These are phyloP conservation scores for Spilosoma lubricipeda DNA, from an alignment of 2,888 invertebrate species.

Conservation along the genomic window DNA sequence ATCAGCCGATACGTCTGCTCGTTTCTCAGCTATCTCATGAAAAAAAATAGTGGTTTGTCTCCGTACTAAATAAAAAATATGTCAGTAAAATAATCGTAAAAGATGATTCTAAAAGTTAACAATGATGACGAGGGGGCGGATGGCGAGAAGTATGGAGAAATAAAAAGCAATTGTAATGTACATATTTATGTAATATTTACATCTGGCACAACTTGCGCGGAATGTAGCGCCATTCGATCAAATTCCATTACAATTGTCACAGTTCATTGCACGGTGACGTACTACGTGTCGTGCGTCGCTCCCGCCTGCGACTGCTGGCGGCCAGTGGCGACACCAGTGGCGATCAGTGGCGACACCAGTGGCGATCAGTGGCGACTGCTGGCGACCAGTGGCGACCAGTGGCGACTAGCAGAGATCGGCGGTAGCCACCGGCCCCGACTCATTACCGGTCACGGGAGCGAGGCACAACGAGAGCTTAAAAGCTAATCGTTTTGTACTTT, in stretches of 20 bases:
- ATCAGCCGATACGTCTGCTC: too few relatives aligned
- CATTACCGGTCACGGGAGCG: conserved; percentile 12
- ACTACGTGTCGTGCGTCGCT: not conserved
- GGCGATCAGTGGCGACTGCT: not conserved
- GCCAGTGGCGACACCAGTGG: not conserved
- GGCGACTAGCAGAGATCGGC: not conserved
- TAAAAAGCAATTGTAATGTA: conserved; percentile 34
- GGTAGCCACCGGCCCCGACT: not conserved
- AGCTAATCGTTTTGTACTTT: conserved; percentile 41
- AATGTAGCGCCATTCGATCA: conserved; percentile 18
- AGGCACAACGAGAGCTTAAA: conserved; percentile 16
- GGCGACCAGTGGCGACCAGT: not conserved
- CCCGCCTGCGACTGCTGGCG: not conserved
- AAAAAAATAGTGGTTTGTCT: too few relatives aligned
- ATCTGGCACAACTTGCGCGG: conserved; percentile 47
- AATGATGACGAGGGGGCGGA: too few relatives aligned
- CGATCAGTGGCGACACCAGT: not conserved
- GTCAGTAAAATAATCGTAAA: too few relatives aligned
- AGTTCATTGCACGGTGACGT: conserved; percentile 15
- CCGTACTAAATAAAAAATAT: too few relatives aligned
- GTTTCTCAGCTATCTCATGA: too few relatives aligned
- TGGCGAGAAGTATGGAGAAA: conserved; percentile 11
- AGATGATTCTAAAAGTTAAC: too few relatives aligned
- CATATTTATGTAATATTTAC: conserved; percentile 45
- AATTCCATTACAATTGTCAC: conserved; percentile 19